Conservation (phyloP, 2,797 vertebrate species). For the Bufotes viridis region DNA sequence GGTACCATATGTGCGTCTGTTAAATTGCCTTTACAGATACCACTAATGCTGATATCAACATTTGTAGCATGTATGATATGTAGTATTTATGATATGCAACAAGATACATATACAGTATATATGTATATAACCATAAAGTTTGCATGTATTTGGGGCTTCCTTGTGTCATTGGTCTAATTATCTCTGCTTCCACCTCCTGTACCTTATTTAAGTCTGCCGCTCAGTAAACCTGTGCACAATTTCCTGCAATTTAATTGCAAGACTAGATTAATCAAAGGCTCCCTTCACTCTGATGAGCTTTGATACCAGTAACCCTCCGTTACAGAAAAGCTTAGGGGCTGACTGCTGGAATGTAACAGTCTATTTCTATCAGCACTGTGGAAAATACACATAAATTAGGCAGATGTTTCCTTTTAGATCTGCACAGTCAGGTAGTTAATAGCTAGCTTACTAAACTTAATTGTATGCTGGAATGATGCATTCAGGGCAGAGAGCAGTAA, state of each 20-base stretch:
- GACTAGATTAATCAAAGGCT: conserved; percentile 47
- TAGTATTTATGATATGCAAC: no score
- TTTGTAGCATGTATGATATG: no score
- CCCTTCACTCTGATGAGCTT: conserved; percentile 43
- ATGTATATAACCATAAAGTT: no score
- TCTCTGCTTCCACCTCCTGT: conserved; percentile 23
- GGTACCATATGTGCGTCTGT: no score
- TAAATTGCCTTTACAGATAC: no score
- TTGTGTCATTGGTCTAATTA: conserved; percentile 14
- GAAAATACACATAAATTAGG: conserved; percentile 53
- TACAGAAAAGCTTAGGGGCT: conserved; percentile 29
- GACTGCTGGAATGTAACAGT: conserved; percentile 40
- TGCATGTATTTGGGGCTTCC: no score
- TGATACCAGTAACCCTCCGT: conserved; percentile 39
- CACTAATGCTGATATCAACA: no score
- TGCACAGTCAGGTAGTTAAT: conserved; percentile 48
- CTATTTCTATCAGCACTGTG: conserved; percentile 48
- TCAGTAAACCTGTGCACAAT: conserved; percentile 45
- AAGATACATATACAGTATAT: no score
- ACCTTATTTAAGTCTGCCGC: conserved; percentile 28
- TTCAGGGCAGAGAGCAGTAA: conserved; percentile 34
- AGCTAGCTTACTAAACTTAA: conserved; percentile 44
- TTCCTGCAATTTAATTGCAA: conserved; percentile 45
- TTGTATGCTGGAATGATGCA: conserved; percentile 30
- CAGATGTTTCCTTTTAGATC: conserved; percentile 55